Evolutionary conservation across 1,140 invertebrate species (phyloP), one percentile per base, ranked within the genome.

Genomic region (Drosophila fuyamai): DNA sequence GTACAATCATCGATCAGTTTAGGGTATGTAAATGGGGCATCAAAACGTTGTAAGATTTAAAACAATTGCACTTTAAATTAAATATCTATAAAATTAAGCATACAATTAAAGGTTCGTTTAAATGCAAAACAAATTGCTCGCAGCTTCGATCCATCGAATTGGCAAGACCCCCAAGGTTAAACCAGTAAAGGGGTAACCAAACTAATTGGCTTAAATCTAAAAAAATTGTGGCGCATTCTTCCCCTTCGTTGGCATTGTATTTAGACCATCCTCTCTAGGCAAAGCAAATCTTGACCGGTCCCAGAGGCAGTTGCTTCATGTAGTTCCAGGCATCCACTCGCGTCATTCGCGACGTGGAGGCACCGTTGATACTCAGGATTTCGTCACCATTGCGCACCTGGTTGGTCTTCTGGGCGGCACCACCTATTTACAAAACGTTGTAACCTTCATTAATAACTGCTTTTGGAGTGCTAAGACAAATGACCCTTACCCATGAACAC

Each of bases 301-400:
- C 97, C 77, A 97, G 95, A 57, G 96, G 96, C 59, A 98, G 92
- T 76, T 97, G 96, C 92, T 98, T 98, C 93, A 98, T 96, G 57
- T 97, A 95, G 76, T 97, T 97, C 98, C 98, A 98, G 40, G 97
- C 97, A 93, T 98, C 97, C 63, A 97, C 97, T 70, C 97, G 94
- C 1, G 97, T 96, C 94, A 98, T 96, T 47, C 94, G 94, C 57
- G 95, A 95, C 67, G 98, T 95, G 61, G 96, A 95, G 47, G 94
- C 94, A 23, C 95, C 96, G 82, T 98, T 98, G 18, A 98, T 96
- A 65, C 95, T 94, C 7, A 98, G 91, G 60, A 99, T 94, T 93
- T 98, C 97, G 92, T 98, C 97, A 35, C 97, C 97, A 46, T 96
- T 96, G 81, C 95, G 94, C 68, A 99, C 94, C 79, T 95, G 94